Conservation (phyloP, 2,888 invertebrate species). For the Amphipoea lucens region DNA sequence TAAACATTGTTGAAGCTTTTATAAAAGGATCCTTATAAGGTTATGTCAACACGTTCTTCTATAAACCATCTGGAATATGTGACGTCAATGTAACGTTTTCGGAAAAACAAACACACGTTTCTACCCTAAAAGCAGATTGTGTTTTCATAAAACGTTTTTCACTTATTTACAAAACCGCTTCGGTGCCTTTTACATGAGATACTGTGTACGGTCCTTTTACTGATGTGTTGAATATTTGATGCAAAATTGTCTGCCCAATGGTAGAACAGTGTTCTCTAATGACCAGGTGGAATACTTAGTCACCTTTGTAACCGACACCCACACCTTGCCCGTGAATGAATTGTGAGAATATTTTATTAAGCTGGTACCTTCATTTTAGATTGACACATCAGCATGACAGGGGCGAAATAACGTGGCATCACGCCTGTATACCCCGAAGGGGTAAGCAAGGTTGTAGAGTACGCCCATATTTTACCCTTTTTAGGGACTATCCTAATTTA, state of each 20-base stretch:
- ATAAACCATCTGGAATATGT: constrained; percentile 39
- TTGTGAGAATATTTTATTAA: constrained; percentile 43
- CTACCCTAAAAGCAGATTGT: constrained; percentile 58
- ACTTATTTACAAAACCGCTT: constrained; percentile 67
- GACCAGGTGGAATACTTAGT: constrained; percentile 36
- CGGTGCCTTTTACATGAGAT: constrained; percentile 63
- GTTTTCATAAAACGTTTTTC: constrained; percentile 66
- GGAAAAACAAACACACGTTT: constrained; percentile 46
- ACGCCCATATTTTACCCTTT: not conserved
- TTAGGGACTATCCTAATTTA: not conserved
- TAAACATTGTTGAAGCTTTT: constrained; percentile 1
- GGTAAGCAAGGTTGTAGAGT: not conserved
- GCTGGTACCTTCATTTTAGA: not conserved
- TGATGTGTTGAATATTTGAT: constrained; percentile 71
- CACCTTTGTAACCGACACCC: constrained; percentile 36
- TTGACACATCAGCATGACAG: not conserved
- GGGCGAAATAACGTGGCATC: not conserved
- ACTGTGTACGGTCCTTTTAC: constrained; percentile 59
- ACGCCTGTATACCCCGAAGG: not conserved
- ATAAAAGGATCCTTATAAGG: not conserved
- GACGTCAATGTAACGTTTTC: constrained; percentile 29
- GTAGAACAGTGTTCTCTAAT: constrained; percentile 39
- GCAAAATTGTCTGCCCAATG: constrained; percentile 62
- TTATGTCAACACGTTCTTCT: constrained; percentile 37
- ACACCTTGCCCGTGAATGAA: constrained; percentile 20